phyloP scores from a whole-genome alignment of 2,888 invertebrate species.

The Nymphalis urticae region DNA sequence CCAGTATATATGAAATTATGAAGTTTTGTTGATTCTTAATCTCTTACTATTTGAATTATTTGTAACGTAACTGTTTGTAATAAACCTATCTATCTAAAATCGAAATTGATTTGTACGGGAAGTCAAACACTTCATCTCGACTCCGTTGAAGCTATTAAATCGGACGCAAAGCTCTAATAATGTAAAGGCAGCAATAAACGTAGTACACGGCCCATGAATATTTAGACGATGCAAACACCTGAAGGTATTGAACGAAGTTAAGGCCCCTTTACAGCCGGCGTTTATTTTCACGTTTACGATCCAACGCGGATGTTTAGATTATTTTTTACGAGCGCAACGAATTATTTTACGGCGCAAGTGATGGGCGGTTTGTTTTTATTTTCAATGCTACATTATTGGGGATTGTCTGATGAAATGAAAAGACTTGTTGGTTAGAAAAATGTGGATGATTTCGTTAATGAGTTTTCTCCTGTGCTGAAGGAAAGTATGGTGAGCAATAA shows the following conservation, averaged over 20 bases:
- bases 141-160: constrained; percentile 26
- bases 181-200: constrained; percentile 38
- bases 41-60: no score
- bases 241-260: constrained; percentile 44
- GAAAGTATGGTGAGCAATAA: no score
- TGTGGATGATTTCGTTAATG: no score
- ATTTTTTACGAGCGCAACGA: constrained; percentile 63
- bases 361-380: neutral
- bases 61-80: no score
- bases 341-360: constrained; percentile 24
- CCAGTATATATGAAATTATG: no score
- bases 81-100: neutral
- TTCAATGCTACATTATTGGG: no score
- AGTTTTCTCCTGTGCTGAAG: no score
- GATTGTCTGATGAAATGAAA: no score
- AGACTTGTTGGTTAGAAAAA: no score
- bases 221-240: constrained; percentile 43
- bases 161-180: constrained; percentile 33
- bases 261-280: constrained; percentile 56
- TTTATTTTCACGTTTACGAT: constrained; percentile 69
- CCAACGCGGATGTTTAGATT: constrained; percentile 65
- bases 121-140: constrained; percentile 16
- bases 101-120: constrained; percentile 29
- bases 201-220: constrained; percentile 40
- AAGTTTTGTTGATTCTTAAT: no score